Evolutionary conservation across 2,888 invertebrate genomes (phyloP).

Genomic region (Syritta pipiens): DNA sequence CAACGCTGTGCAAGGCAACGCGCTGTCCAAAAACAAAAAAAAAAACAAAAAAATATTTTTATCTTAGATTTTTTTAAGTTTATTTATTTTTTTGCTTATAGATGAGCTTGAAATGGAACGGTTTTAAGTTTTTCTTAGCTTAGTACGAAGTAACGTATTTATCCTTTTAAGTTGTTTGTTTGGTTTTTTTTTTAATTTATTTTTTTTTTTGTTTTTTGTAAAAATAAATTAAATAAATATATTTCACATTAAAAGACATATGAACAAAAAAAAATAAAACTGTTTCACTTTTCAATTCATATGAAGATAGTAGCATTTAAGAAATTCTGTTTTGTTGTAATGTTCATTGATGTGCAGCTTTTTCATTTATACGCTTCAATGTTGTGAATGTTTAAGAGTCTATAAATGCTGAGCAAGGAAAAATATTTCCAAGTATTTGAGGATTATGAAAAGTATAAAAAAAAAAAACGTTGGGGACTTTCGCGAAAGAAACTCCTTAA

Average conservation of each 20-base stretch:
- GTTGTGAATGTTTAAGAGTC: no score
- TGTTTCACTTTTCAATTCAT: slow-evolving; percentile 36
- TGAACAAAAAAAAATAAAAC: slow-evolving; percentile 39
- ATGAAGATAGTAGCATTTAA: no score
- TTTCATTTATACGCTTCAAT: no score
- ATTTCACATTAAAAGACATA: slow-evolving; percentile 31
- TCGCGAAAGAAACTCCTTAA: no score
- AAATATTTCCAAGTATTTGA: no score
- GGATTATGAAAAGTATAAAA: no score
- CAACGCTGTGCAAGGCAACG: slow-evolving; percentile 57
- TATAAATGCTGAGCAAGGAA: no score
- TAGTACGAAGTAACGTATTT: slow-evolving; percentile 9
- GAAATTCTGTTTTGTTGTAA: no score
- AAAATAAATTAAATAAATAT: slow-evolving; percentile 45
- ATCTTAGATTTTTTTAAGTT: slow-evolving; percentile 3
- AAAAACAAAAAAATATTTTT: slow-evolving; percentile 6
- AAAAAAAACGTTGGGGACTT: no score
- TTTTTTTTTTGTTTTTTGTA: slow-evolving; percentile 61
- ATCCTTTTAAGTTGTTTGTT: slow-evolving; percentile 32
- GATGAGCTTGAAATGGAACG: slow-evolving; percentile 34
- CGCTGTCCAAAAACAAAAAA: slow-evolving; percentile 38
- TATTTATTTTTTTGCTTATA: slow-evolving; percentile 27
- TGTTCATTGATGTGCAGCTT: no score
- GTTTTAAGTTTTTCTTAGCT: slow-evolving; percentile 9
- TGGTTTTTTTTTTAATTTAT: slow-evolving; percentile 44